A percentile compares a stretch with the other conserved stretches of the same genome.
phyloP scores from a whole-genome alignment of 2,113 vertebrate genomes.

The Dipodomys merriami region DNA sequence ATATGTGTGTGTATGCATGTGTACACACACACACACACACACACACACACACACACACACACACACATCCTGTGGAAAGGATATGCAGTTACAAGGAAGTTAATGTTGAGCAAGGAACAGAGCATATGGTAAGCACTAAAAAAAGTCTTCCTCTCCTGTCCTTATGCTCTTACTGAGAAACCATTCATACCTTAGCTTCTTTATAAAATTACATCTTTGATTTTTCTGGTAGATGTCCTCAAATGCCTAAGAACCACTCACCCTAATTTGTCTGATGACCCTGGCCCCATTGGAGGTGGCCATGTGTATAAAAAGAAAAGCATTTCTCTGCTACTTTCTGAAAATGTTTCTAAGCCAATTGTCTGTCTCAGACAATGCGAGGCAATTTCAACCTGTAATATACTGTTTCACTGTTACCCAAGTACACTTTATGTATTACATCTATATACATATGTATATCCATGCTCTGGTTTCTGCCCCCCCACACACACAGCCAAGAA shows the following conservation, averaged over 20 bases:
- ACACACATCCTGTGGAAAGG: no score
- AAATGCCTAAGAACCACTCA: not conserved
- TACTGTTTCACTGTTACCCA: not conserved
- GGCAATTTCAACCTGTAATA: not conserved
- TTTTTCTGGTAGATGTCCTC: not conserved
- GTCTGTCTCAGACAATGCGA: not conserved
- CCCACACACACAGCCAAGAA: no score
- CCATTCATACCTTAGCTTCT: constrained; percentile 11
- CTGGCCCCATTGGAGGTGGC: not conserved
- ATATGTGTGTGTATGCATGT: no score
- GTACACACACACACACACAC: no score
- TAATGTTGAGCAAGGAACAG: constrained; percentile 1
- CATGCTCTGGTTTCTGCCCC: not conserved
- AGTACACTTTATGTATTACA: no score
- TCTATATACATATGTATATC: not conserved
- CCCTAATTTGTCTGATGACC: not conserved
- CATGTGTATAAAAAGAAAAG: not conserved
- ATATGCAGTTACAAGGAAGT: constrained; percentile 17
- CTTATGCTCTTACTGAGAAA: not conserved
- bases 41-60: no score
- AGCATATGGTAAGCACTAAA: constrained; percentile 26
- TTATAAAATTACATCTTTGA: constrained; percentile 14
- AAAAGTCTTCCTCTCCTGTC: constrained; percentile 38
- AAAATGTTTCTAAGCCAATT: not conserved
- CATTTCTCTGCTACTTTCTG: not conserved